Base-by-base conservation (phyloP, 1,140 invertebrate species). In the Neocloeon triangulifer region DNA sequence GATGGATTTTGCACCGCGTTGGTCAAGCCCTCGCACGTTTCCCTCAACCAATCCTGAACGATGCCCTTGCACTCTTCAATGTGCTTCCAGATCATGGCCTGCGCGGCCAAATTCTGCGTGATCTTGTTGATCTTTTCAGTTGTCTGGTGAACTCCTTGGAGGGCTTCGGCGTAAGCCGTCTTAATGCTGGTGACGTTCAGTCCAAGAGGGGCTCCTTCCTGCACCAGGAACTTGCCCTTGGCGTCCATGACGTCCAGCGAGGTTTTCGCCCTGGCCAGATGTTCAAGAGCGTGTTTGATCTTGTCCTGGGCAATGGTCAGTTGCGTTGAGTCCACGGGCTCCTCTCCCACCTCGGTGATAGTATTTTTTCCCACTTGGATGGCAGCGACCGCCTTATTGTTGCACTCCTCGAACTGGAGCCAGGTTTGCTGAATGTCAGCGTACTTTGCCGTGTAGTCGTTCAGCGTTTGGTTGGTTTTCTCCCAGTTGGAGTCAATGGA, bases 81-180 rank as follows among this genome's bases (percentile, higher is more conserved):
- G 50, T 91, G 81, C 40, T 82, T 79, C 84, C 85, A 91, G 28
- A 91, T 74, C 4, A 82, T 72, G 1, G 76, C 56, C 49, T 91
- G 81, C 1, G 81, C 77, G 51, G 94, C 85, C 25, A 79, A 67
- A 27, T 69, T 68, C 50, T 86, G 72, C 8, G 70, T 62, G 36
- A 67, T 62, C 36, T 71, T 69, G 12, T 68, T 64, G 3, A 74
- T 58, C 36, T 68, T 63, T 35, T 74, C 65, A 41, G 75, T 68
- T 10, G 64, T 56, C 29, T 69, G 66, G 41, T 81, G 70, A 68
- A 79, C 89, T n/a, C 64, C 56, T 16, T 69, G 62, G 40, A 72
- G 64, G 8, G 65, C 56, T 13, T 56, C 53, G 2, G 61, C 47
- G 12, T 77, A 52, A 28, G 73, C 66, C 19, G 62, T 58, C 42